phyloP scores from a whole-genome alignment of 2,113 vertebrate species.

The Scomber japonicus region DNA sequence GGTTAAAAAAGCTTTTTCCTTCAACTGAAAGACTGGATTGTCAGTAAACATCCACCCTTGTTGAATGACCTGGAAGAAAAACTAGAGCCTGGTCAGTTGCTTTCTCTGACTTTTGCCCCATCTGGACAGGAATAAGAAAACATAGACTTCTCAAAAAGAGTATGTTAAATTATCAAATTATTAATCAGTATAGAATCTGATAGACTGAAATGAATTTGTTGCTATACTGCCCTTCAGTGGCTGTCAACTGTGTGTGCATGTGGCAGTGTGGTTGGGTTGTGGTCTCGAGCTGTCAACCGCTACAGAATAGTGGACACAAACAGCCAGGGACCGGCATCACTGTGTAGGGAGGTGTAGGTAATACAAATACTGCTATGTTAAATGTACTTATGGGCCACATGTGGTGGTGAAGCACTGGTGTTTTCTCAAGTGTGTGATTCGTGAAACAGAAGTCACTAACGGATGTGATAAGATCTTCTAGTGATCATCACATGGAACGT shows the following conservation, averaged over 20 bases:
- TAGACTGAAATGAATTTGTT: not conserved
- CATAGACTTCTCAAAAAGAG: not conserved
- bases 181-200: not conserved
- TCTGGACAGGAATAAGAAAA: not conserved
- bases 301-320: constrained; percentile 93
- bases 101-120: not conserved
- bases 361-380: not conserved
- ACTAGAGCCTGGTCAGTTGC: not conserved
- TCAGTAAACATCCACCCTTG: constrained; percentile 3
- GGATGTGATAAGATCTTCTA: not conserved
- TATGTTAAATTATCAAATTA: not conserved
- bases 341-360: constrained; percentile 14
- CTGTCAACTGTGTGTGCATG: constrained; percentile 50
- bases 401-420: not conserved
- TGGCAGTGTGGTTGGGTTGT: constrained; percentile 80
- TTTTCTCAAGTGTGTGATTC: not conserved
- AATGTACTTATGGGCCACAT: not conserved
- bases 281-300: constrained; percentile 93
- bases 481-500: not conserved
- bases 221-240: constrained; percentile 41
- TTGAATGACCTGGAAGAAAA: not conserved
- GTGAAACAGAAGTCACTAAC: not conserved
- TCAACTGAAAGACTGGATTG: not conserved
- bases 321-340: constrained; percentile 85
- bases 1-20: not conserved